Evolutionary conservation across 2,888 invertebrate genomes (phyloP), one percentile per base, ranked within the genome.

Genomic region (Scaptomyza flava): DNA sequence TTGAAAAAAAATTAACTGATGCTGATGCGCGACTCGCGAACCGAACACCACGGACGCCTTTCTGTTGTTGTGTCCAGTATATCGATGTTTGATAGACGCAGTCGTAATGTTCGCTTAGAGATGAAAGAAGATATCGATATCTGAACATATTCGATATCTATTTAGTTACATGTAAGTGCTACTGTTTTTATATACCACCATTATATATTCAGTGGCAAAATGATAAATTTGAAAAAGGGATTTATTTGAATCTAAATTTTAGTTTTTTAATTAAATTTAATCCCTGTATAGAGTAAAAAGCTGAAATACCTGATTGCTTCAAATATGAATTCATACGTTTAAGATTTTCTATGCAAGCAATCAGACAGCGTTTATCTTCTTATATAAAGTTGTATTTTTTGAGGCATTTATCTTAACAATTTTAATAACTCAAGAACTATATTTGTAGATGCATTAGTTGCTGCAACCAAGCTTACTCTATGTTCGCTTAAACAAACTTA

Each of bases 21-120:
- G 74, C 63, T 50, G 60, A 78, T 78, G 74, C 79, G 75, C 79
- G 75, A 75, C 79, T 79, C 79, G 79, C 75, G 75, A 75, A 74
- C 79, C 75, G 74, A 75, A 73, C 63, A 54, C 78, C 57, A 78
- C 75, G 65, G 79, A 76, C 79, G 75, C 75, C 75, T 74, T 73
- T 73, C 68, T 64, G 74, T 78, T 78, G 68, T 75, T 78, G 63
- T 75, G 20, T 58, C 6, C 20, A 42, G 17, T 34, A 11, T 69
- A 71, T 63, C 64, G 71, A 70, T 76, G 47, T 41, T 62, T 70
- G 23, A 43, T 42, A 50, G 68, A 56, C 53, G 57, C 62, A 33
- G 31, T 46, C 56, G 17, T 17, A 17, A 38, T 14, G 14, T 52
- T 46, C 43, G 20, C 11, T 17, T 65, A 54, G 66, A 53, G 60